Evolutionary conservation across 2,888 invertebrate species (phyloP).

Genomic region (Dyspetes luteomarginatus): DNA sequence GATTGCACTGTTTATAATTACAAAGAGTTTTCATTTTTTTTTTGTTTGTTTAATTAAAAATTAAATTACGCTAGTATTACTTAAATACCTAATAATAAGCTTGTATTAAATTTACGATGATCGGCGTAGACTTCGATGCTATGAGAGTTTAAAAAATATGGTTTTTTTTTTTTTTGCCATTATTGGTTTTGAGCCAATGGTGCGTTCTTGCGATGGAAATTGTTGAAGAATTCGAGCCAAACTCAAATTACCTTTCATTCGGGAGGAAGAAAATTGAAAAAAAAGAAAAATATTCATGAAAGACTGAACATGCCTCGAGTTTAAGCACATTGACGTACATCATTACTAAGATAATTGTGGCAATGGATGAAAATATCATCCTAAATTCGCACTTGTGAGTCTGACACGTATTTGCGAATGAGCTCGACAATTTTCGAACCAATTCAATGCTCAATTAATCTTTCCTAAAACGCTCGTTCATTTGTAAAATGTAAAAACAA

Average conservation of each 20-base stretch:
- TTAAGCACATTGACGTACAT: constrained; percentile 43
- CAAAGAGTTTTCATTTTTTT: constrained; percentile 68
- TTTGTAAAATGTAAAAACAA: constrained; percentile 23
- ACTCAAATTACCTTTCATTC: constrained; percentile 1
- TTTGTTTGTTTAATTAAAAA: constrained; percentile 53
- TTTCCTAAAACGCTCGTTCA: constrained; percentile 2
- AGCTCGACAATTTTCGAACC: neutral
- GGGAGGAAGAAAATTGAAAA: constrained; percentile 14
- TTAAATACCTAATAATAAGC: constrained; percentile 67
- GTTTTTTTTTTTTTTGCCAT: constrained; percentile 14
- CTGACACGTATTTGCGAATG: neutral
- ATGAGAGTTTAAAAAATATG: constrained; percentile 51
- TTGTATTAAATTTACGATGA: constrained; percentile 79
- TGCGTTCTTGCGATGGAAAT: neutral
- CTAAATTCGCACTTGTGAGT: constrained; percentile 8
- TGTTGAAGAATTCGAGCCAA: neutral
- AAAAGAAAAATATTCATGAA: constrained; percentile 7
- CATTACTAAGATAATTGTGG: constrained; percentile 40
- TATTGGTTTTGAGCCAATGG: constrained; percentile 28
- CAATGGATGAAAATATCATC: constrained; percentile 6
- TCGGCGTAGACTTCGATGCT: constrained; percentile 58
- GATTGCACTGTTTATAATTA: constrained; percentile 82
- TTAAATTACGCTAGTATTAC: constrained; percentile 62
- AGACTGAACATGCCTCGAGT: constrained; percentile 15
- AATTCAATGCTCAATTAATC: constrained; percentile 30